Base-by-base conservation (phyloP, 2,888 invertebrate genomes). In the Pollenia labialis region DNA sequence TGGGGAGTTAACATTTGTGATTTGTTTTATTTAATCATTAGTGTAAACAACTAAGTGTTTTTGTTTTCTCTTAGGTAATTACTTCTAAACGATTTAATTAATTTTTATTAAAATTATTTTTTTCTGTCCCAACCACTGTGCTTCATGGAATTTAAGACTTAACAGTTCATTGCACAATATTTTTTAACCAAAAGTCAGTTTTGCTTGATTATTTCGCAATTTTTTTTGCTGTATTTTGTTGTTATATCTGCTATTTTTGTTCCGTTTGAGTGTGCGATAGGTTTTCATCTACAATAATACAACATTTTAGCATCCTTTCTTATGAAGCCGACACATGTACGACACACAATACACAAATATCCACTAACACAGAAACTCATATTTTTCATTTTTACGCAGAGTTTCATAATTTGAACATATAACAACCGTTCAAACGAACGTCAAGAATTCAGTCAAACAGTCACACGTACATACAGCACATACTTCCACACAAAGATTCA, bases 141-240 rank as follows among this genome's bases (percentile, higher is more conserved):
- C 54, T 42, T 16, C 50, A 71, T 32, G 12, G 4, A 54, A 58
- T 60, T 76, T 82, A 42, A 44, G 66, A 46, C 48, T 77, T 72
- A 32, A 68, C 60, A 77, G 81, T 68, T 85, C 81, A 81, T 81
- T 81, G 77, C 44, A 77, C 72, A 81, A 76, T 64, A 76, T 71
- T 62, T 69, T 60, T 52, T 72, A 60, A 68, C 46, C 77, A 66
- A 79, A 77, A 81, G 50, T 68, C 72, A 68, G 71, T 77, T 68
- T 74, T 85, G 72, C 77, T 81, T 85, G 72, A 77, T 85, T 62
- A 62, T 62, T 58, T 68, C 18, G 44, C 60, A 68, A 32, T 56
- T 72, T 72, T 66, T 69, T 10, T 66, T 69, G 44, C 46, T 60
- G 48, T 42, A 32, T 58, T 42, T 32, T 56, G 23, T 23, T 14